Conservation (phyloP, 2,888 invertebrate species). For the Orthonychiurus folsomi region DNA sequence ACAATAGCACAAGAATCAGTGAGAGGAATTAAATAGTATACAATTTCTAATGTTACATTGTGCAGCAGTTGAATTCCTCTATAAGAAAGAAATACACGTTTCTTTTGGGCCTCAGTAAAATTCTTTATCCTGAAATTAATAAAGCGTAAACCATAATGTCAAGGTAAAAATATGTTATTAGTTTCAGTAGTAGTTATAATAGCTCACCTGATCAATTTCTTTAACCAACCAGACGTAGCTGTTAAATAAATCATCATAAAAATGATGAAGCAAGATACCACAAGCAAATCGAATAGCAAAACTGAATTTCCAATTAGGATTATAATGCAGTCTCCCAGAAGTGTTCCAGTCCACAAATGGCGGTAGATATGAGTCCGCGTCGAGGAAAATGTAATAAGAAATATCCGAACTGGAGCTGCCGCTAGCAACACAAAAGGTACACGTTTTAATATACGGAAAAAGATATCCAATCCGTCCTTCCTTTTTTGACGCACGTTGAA, state of each 20-base stretch:
- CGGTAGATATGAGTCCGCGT: no score
- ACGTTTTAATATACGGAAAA: background rate
- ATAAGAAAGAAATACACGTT: background rate
- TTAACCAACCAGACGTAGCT: background rate
- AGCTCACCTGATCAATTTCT: background rate
- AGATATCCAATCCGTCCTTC: background rate
- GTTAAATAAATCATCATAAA: background rate
- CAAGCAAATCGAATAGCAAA: background rate
- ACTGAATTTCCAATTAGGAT: background rate
- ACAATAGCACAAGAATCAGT: background rate
- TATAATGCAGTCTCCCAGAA: background rate
- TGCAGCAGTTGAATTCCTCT: background rate
- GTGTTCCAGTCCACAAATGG: background rate
- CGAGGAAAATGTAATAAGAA: background rate
- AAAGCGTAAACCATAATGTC: background rate
- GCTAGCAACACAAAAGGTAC: background rate
- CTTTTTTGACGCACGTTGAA: no score
- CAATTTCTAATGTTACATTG: background rate
- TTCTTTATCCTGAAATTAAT: background rate
- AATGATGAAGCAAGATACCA: background rate
- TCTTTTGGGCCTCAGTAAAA: no score
- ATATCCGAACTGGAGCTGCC: background rate
- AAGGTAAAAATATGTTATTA: background rate
- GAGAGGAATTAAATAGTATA: background rate
- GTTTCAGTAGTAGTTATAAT: background rate